Conservation (phyloP, 1,140 invertebrate genomes). For the Camponotus pennsylvanicus region DNA sequence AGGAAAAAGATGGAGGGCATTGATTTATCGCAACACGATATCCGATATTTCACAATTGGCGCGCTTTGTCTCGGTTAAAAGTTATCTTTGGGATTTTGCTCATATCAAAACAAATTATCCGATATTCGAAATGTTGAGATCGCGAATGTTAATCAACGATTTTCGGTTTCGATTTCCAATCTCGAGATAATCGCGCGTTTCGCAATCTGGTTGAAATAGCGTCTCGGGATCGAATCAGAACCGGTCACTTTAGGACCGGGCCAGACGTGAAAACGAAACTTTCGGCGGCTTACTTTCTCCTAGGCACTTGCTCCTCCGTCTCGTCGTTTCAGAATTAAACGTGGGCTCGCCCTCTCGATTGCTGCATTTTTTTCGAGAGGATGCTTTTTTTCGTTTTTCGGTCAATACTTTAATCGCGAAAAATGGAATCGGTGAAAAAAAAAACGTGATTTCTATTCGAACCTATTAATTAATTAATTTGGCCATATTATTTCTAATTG, state of each 20-base stretch:
- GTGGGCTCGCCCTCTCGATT: background rate
- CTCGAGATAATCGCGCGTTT: constrained; percentile 20
- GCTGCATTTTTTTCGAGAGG: background rate
- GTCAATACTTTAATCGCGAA: constrained; percentile 4
- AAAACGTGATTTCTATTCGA: background rate
- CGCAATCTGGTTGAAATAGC: constrained; percentile 26
- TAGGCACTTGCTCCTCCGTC: constrained; percentile 28
- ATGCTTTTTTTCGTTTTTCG: background rate
- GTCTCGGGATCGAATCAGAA: constrained; percentile 21
- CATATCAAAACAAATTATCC: too few species aligned
- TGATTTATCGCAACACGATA: constrained; percentile 37
- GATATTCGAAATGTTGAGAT: background rate
- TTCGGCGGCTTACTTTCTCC: constrained; percentile 62
- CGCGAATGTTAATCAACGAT: background rate
- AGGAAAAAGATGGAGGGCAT: constrained; percentile 9
- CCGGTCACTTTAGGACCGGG: constrained; percentile 60
- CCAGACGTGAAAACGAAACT: constrained; percentile 63
- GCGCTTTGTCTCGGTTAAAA: background rate
- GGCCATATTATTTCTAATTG: background rate
- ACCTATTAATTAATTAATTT: background rate
- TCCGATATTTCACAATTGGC: constrained; percentile 36
- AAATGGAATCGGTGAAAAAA: background rate
- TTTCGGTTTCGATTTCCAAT: background rate
- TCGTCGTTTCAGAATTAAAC: constrained; percentile 19
- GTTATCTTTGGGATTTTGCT: background rate